Percentiles rank a stretch among this genome's conserved stretches.
Conservation (phyloP, 2,113 vertebrate genomes). For the Propithecus coquereli region DNA sequence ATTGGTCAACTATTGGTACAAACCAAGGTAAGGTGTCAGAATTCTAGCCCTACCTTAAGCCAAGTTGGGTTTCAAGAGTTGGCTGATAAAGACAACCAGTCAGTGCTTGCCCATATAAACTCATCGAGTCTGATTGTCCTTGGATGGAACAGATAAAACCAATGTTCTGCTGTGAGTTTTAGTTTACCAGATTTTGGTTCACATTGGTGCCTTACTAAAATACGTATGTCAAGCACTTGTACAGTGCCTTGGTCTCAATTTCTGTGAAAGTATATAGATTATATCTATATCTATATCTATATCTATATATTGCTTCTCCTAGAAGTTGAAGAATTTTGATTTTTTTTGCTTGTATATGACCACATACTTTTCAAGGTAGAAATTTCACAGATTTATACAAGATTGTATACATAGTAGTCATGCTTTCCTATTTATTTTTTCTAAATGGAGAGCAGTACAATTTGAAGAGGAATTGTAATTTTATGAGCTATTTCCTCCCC, state of each 20-base stretch:
- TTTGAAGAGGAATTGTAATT: constrained; percentile 27
- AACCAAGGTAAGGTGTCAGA: neutral
- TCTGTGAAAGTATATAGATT: neutral
- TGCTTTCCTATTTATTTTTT: constrained; percentile 1
- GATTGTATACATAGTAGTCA: neutral
- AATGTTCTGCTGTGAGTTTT: neutral
- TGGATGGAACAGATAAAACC: neutral
- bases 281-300: too few species aligned
- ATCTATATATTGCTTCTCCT: neutral
- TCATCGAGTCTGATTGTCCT: neutral
- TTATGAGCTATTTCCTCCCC: neutral
- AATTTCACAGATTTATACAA: constrained; percentile 20
- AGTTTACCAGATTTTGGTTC: constrained; percentile 10
- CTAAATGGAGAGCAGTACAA: neutral
- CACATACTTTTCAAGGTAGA: constrained; percentile 10
- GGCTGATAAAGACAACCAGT: constrained; percentile 16
- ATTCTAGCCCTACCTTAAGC: neutral
- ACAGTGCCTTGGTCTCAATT: neutral
- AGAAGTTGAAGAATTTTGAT: neutral
- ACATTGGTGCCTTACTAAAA: neutral
- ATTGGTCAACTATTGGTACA: constrained; percentile 47
- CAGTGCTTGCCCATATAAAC: neutral
- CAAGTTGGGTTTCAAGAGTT: neutral
- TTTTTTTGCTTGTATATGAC: neutral
- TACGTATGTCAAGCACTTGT: neutral